Conservation (phyloP, 2,113 vertebrate genomes). For the Oreochromis aureus region DNA sequence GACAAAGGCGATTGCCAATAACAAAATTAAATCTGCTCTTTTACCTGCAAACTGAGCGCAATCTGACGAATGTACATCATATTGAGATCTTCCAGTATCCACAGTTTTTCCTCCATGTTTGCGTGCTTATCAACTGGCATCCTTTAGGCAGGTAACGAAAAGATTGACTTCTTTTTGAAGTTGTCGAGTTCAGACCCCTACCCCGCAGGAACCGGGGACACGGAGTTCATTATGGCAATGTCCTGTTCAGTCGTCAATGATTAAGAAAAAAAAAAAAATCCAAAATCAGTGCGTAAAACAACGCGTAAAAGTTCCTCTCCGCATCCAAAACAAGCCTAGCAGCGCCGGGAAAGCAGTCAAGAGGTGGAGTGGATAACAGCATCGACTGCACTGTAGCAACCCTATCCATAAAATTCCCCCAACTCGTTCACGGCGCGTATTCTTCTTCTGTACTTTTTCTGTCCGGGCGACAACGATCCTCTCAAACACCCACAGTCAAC, state of each 20-base stretch:
- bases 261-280: no score
- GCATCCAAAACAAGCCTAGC: slow-evolving; percentile 24
- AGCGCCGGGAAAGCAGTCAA: not conserved
- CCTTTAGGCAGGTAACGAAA: slow-evolving; percentile 19
- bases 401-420: slow-evolving; percentile 15
- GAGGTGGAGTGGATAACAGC: slow-evolving; percentile 31
- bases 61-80: slow-evolving; percentile 97
- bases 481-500: slow-evolving; percentile 62
- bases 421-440: slow-evolving; percentile 30
- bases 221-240: slow-evolving; percentile 8
- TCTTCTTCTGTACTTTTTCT: slow-evolving; percentile 42
- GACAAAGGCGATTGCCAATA: not conserved
- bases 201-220: not conserved
- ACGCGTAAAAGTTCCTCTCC: slow-evolving; percentile 35
- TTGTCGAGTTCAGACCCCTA: not conserved
- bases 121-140: slow-evolving; percentile 69
- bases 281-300: slow-evolving; percentile 19
- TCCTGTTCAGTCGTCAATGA: not conserved
- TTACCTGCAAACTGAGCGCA: slow-evolving; percentile 90
- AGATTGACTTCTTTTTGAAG: not conserved
- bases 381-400: slow-evolving; percentile 22
- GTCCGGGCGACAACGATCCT: slow-evolving; percentile 53
- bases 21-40: not conserved
- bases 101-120: slow-evolving; percentile 88
- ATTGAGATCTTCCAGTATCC: slow-evolving; percentile 90